Base-by-base conservation (phyloP, 2,113 vertebrate species). In the Arothron firmamentum region DNA sequence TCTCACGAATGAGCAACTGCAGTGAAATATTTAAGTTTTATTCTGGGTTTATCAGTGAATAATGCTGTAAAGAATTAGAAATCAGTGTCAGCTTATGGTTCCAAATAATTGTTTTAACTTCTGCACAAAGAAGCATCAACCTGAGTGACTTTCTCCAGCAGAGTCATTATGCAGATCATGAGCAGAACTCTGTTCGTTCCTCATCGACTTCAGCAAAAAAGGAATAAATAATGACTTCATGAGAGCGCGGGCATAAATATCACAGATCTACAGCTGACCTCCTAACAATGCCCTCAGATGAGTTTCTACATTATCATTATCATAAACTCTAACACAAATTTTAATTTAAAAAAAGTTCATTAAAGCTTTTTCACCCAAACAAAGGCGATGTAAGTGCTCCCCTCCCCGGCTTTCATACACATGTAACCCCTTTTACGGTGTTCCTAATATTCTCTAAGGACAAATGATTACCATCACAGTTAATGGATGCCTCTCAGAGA, bases 401-500 rank as follows among this genome's bases (percentile, higher is more conserved):
- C 65, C 57, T 62, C 47, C 62, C 45, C 31, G 62, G 65, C 69
- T 73, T 55, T 51, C 48, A 64, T 65, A 54, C 51, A 59, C 31
- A 65, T 52, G 49, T 62, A 18, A 48, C 61, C 47, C 54, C 75
- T 54, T 17, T 60, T 56, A 64, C 46, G 54, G 45, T 43, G 49
- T 50, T 69, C 69, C 51, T 67, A 62, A 70, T 59, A 65, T 67
- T 70, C 73, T 70, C 70, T 9, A 7, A 50, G 63, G 78, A 58
- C 53, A 19, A 55, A 57, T 25, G 59, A 81, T 82, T 81, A 80
- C 50, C 79, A 78, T 75, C 61, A 74, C 73, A 70, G 67, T 75
- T 88, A 86, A 85, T 74, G 74, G 67, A 48, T 60, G 52, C 62
- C 67, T 63, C 69, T 79, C 62, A 70, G 52, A 79, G 72, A 74